Evolutionary conservation across 2,113 vertebrate genomes (phyloP).

Genomic region (Scolopax mira): DNA sequence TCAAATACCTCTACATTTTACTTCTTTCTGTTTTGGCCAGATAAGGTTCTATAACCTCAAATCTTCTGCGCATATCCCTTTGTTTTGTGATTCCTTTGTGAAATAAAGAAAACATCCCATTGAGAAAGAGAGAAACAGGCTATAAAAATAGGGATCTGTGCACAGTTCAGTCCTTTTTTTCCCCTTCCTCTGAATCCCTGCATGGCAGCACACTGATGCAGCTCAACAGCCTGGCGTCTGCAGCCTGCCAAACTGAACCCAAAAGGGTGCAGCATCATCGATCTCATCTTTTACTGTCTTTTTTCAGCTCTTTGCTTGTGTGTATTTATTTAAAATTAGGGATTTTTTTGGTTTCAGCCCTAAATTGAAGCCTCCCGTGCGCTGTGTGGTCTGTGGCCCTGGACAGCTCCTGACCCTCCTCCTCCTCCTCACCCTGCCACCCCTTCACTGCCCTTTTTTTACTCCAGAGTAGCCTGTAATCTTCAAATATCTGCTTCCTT

Average conservation of each 20-base stretch:
- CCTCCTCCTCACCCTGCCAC: not conserved
- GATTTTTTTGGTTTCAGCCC: not conserved
- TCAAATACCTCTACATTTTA: not conserved
- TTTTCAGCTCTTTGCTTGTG: not conserved
- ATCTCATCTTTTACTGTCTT: not conserved
- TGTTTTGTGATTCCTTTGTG: conserved; percentile 25
- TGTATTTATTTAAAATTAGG: not conserved
- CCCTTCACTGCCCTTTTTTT: not conserved
- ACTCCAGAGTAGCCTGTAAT: not conserved
- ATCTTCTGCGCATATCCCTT: conserved; percentile 13
- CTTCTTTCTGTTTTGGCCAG: conserved; percentile 15
- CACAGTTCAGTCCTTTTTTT: not conserved
- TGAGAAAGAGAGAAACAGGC: not conserved
- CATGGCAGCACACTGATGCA: not conserved
- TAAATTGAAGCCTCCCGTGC: not conserved
- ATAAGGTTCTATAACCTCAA: not conserved
- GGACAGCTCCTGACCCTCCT: not conserved
- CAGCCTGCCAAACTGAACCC: not conserved
- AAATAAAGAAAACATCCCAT: conserved; percentile 7
- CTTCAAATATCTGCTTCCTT: not conserved
- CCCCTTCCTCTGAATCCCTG: not conserved
- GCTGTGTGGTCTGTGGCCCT: not conserved
- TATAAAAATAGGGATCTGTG: not conserved
- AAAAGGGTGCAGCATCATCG: not conserved
- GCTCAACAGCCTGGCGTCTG: not conserved